Base-by-base conservation (phyloP, 2,113 vertebrate genomes). In the Grantiella picta region DNA sequence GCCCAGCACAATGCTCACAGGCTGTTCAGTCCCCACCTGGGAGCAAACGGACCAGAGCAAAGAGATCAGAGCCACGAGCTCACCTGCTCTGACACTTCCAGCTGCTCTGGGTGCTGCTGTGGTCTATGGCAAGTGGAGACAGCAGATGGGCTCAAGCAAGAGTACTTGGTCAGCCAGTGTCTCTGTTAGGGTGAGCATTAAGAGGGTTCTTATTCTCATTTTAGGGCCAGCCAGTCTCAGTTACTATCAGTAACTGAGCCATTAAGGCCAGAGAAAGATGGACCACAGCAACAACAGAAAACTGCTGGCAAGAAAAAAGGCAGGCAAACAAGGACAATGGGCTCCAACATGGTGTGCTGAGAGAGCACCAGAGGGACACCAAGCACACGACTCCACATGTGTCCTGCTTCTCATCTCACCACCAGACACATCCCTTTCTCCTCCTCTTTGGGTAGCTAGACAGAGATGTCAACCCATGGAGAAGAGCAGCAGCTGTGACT, bases 21-120 rank as follows among this genome's bases (percentile, higher is more conserved):
- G 38, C 90, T 88, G 84, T 18, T 87, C 78, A 54, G 71, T 65
- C 73, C 86, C 82, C 45, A 87, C 93, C 95, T 82, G 82, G 38
- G 23, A 89, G 66, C 49, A 60, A 44, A 76, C 5, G 21, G 36
- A n/a, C 27, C 16, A 28, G 8, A 90, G 71, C 15, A 54, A 57
- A 50, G 45, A 25, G 31, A 65, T 13, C 3, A 70, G 45, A 86
- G 83, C 27, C 64, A n/a, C 56, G 25, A 90, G 57, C 73, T 72
- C 82, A 76, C 57, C 61, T 78, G 81, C 77, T 40, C 68, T 19
- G 57, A 24, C 47, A 52, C 69, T 23, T 52, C 12, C 68, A 84
- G 77, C 44, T 75, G 86, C 75, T 54, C 82, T 4, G 4, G 44
- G 54, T 16, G 35, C 87, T 49, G n/a, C 66, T 22, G 0, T 0